A percentile compares a stretch with the other conserved stretches of the same genome.
These are phyloP conservation scores for Steinernema hermaphroditum DNA, from an alignment of 2,888 invertebrate genomes.

Conservation along the genomic window DNA sequence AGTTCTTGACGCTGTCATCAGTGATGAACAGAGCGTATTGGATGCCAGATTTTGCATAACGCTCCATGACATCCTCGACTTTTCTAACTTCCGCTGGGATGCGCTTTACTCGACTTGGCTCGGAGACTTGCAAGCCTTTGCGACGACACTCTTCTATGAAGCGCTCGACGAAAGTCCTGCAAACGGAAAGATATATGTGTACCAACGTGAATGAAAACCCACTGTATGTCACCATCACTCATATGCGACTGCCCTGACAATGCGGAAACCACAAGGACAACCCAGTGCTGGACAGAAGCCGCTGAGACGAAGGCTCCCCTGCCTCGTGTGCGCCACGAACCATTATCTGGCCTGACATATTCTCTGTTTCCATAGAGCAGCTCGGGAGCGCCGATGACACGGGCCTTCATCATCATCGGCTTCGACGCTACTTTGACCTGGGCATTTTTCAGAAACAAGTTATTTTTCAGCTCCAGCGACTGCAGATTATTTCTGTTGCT, in stretches of 20 bases:
- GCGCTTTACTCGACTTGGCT: background rate
- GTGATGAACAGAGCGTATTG: background rate
- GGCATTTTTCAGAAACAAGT: background rate
- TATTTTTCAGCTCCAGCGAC: background rate
- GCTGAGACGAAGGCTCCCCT: background rate
- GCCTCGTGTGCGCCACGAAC: background rate
- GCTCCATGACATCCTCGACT: background rate
- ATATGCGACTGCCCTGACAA: background rate
- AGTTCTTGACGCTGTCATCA: slow-evolving; percentile 2
- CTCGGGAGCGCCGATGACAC: background rate
- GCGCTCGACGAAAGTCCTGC: background rate
- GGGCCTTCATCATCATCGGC: background rate
- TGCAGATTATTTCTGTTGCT: background rate
- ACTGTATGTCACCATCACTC: background rate
- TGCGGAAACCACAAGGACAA: background rate
- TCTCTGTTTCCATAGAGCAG: background rate
- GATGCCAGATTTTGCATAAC: background rate
- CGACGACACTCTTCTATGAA: background rate
- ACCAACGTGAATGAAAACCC: background rate
- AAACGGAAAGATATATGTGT: background rate
- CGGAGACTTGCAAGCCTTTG: background rate
- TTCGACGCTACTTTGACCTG: background rate
- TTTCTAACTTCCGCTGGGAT: background rate
- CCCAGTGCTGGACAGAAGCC: background rate
- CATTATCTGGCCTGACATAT: background rate